Percentiles rank a stretch among this genome's conserved stretches.
Evolutionary conservation across 1,140 invertebrate species (phyloP).

Genomic region (Drosophila neocordata): DNA sequence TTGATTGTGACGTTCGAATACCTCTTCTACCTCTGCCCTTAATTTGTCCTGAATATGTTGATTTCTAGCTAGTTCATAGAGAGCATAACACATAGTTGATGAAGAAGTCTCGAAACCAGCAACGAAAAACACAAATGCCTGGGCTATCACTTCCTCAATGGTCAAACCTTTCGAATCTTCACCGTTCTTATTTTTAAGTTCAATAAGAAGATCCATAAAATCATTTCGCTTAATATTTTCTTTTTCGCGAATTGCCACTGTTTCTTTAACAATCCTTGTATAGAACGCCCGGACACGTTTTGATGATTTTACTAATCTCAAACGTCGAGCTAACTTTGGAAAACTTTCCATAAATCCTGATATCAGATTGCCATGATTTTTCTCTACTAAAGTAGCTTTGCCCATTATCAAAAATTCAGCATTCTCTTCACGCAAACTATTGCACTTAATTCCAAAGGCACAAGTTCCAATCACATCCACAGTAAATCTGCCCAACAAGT

Average conservation of each 20-base stretch:
- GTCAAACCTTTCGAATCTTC: conserved; percentile 39
- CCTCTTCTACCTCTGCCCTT: conserved; percentile 84
- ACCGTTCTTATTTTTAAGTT: conserved; percentile 77
- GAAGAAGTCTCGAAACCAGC: conserved; percentile 88
- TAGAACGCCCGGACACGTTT: conserved; percentile 83
- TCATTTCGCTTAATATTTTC: conserved; percentile 83
- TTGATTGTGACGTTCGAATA: conserved; percentile 82
- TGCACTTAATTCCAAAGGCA: conserved; percentile 86
- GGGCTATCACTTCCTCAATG: conserved; percentile 70
- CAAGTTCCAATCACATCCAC: conserved; percentile 84
- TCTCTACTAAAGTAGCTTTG: conserved; percentile 56
- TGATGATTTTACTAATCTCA: conserved; percentile 34
- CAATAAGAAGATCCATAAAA: conserved; percentile 85
- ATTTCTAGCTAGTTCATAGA: conserved; percentile 86
- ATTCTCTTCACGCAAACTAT: conserved; percentile 83
- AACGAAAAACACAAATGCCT: conserved; percentile 83
- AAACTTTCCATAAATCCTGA: conserved; percentile 38
- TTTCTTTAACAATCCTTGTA: conserved; percentile 81
- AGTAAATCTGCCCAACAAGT: conserved; percentile 69
- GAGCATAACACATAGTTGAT: conserved; percentile 83
- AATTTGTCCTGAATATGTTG: conserved; percentile 85
- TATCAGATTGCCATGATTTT: conserved; percentile 30
- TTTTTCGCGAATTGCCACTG: conserved; percentile 83
- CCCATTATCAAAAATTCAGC: conserved; percentile 83
- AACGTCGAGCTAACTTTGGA: conserved; percentile 32